Base-by-base conservation (phyloP, 1,140 invertebrate species). In the Heterodera carotae region DNA sequence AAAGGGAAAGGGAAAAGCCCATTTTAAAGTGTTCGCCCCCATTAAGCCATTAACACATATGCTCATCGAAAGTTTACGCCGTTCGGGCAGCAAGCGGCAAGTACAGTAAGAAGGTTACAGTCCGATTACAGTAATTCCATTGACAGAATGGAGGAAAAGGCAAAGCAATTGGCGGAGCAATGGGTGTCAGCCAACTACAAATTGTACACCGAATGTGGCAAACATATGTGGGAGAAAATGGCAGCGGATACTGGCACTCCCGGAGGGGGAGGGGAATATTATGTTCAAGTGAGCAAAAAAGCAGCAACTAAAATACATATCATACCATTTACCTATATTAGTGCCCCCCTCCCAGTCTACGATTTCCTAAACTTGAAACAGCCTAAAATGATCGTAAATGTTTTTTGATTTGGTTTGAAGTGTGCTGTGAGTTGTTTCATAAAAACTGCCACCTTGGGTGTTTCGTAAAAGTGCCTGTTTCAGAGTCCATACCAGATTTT, bases 221-320 rank as follows among this genome's bases (percentile, higher is more conserved):
- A 39, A 25, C 29, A 75, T 33, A 75, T 75, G 74, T 75, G 27
- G 27, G 74, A 75, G 34, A 72, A 72, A 60, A 33, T 53, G 70
- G 29, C 36, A 8, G 70, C 74, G 33, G 6, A 1, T 25, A 1
- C 60, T 8, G 62, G 74, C n/a, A 31, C 31, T 15, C 31, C 27
- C n/a, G 74, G 74, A 8, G 48, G 59, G 12, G 74, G 74, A 10
- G 74, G 74, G 7, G 74, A 75, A 69, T 75, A 75, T 39, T 1
- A 10, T 36, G 25, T 60, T 25, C 74, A 75, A 25, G 74, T 69
- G 64, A 15, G 29, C 48, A 70, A 70, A 70, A 10, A 43, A 7
- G 2, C 29, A 27, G n/a, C 27, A 43, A 27, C 53, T 12, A 36
- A 31, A 33, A 36, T 5, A n/a, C 39, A 34, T 27, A 5, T 68